Evolutionary conservation across 2,888 invertebrate species (phyloP).

Genomic region (Eupithecia dodoneata): DNA sequence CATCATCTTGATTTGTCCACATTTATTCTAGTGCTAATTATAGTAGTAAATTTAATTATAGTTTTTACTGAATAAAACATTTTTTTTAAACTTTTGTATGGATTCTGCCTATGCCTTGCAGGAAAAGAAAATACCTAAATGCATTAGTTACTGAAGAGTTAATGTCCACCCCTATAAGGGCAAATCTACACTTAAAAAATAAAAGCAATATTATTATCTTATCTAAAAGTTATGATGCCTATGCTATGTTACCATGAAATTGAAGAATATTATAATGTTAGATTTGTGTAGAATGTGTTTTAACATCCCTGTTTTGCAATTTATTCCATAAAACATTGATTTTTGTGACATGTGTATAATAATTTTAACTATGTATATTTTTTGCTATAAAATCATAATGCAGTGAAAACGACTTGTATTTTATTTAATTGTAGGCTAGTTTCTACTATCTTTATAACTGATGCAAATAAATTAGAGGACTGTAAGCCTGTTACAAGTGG

Average conservation of each 20-base stretch:
- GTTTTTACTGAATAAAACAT: conserved; percentile 72
- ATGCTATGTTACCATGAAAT: conserved; percentile 35
- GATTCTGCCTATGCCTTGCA: conserved; percentile 61
- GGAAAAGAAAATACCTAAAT: neutral
- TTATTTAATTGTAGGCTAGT: neutral
- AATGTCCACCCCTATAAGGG: neutral
- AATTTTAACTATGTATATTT: conserved; percentile 80
- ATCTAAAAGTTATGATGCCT: conserved; percentile 26
- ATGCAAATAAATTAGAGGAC: neutral
- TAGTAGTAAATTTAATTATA: conserved; percentile 72
- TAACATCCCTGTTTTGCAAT: conserved; percentile 51
- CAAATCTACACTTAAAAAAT: conserved; percentile 15
- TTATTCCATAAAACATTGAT: conserved; percentile 68
- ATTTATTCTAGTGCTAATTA: conserved; percentile 69
- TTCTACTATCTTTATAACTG: neutral
- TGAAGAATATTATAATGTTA: conserved; percentile 42
- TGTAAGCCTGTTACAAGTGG: neutral
- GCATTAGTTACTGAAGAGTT: neutral
- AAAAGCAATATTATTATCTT: conserved; percentile 26
- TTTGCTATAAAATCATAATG: conserved; percentile 83
- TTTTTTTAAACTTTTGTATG: conserved; percentile 68
- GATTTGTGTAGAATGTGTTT: conserved; percentile 48
- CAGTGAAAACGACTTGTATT: conserved; percentile 76
- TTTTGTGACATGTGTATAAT: conserved; percentile 76
- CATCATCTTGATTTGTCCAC: conserved; percentile 57